Base-by-base conservation (phyloP, 2,888 invertebrate genomes). In the Cataglyphis cursor region DNA sequence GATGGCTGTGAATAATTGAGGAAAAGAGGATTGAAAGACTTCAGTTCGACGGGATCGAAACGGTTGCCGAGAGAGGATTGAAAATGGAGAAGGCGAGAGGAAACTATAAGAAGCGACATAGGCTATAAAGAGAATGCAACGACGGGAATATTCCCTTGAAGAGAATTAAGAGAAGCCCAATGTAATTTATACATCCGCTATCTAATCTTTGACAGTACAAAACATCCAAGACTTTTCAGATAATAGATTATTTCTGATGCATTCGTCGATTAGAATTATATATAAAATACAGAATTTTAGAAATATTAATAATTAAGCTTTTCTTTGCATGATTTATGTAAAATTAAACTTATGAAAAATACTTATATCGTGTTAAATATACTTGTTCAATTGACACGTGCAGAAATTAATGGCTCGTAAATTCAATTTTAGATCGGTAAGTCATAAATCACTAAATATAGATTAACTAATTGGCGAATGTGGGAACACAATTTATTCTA, bases 1-100 rank as follows among this genome's bases (percentile, higher is more conserved):
- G 48, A 9, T 54, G 51, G 41, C 59, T 64, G 59, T 84, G 76
- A 83, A 84, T 84, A 76, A 84, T 84, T 83, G 83, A 83, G 57
- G 76, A 83, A 65, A 68, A 44, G 72, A 41, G 48, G 61, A 84
- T 83, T 84, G 84, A 76, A 83, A 70, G 44, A 54, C 48, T 75
- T 84, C 48, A 65, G 64, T 44, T 70, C 54, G 74, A 21, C 57
- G 4, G 61, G 62, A 81, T 80, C 80, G 18, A 35, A 28, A 41
- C 12, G 24, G 44, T n/a, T 35, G 70, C 80, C 12, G 12, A 68
- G 54, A 70, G 10, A 15, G 44, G 44, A 72, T 65, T 68, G 82
- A 82, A 41, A 66, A 85, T 68, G 51, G 48, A 64, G 54, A 64
- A 65, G 44, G 38, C 28, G 41, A 66, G 31, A 64, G 66, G 35